These are phyloP conservation scores for Malurus elegans DNA, from an alignment of 2,113 vertebrate species.

Conservation along the genomic window DNA sequence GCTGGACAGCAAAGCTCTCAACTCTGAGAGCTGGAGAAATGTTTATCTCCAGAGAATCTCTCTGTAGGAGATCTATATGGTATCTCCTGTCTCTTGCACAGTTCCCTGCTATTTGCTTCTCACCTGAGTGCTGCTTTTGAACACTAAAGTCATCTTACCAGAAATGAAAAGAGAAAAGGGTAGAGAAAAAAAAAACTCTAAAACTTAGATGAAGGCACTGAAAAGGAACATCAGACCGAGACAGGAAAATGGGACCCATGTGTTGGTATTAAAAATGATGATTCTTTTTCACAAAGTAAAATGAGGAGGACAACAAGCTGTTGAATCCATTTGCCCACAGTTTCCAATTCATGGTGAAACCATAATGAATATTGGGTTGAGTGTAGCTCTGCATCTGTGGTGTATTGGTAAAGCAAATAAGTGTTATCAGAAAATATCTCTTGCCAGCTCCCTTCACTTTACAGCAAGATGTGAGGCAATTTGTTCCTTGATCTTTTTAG, in stretches of 20 bases:
- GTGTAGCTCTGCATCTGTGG: neutral
- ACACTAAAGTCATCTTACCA: neutral
- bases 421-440: neutral
- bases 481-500: neutral
- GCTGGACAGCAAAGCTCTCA: neutral
- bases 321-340: neutral
- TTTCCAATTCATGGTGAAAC: neutral
- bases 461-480: neutral
- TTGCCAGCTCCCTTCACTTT: neutral
- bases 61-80: neutral
- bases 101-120: neutral
- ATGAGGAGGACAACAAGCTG: neutral
- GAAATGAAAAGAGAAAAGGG: neutral
- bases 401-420: neutral
- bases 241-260: neutral
- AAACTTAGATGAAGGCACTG: neutral
- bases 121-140: neutral
- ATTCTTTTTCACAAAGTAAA: neutral
- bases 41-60: neutral
- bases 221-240: neutral
- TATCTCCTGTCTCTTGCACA: neutral
- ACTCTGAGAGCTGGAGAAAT: neutral
- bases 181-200: neutral
- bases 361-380: neutral
- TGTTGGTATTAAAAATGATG: neutral